A percentile compares a stretch with the other conserved stretches of the same genome.
These are phyloP conservation scores for Pristionchus mayeri DNA, from an alignment of 2,888 invertebrate genomes.

Conservation along the genomic window DNA sequence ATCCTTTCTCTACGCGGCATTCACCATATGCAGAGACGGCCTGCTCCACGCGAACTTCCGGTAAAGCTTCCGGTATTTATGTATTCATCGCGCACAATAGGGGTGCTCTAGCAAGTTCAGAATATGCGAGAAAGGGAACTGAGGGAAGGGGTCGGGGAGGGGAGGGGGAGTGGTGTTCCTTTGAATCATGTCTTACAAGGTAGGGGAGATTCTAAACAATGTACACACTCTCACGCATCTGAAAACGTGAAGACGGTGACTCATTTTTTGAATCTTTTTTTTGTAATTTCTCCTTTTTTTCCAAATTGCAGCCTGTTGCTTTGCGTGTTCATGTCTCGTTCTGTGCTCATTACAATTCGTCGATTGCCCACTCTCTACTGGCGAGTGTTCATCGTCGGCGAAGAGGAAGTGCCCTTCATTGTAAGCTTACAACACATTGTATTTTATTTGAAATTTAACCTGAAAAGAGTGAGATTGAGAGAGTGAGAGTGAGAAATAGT, in stretches of 20 bases:
- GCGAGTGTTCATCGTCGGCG: neutral
- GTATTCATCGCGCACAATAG: too few species aligned
- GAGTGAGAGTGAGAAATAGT: neutral
- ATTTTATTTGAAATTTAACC: neutral
- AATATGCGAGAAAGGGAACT: too few species aligned
- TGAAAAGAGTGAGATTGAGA: too few species aligned
- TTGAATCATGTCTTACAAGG: too few species aligned
- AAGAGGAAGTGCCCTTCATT: neutral
- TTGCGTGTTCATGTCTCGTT: neutral
- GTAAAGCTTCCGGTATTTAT: neutral
- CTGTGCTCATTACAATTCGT: neutral
- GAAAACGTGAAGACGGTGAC: neutral
- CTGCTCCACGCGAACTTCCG: neutral
- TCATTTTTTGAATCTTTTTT: neutral
- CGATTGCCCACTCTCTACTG: neutral
- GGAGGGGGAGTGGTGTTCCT: too few species aligned
- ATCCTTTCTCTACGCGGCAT: neutral
- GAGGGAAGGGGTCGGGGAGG: too few species aligned
- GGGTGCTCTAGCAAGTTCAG: too few species aligned
- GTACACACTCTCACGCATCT: neutral
- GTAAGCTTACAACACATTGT: neutral
- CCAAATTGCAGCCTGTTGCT: neutral
- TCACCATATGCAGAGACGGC: neutral
- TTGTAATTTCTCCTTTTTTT: neutral
- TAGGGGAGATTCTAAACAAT: neutral